Percentiles rank a stretch among this genome's conserved stretches.
Evolutionary conservation across 1,140 invertebrate genomes (phyloP).

Genomic region (Macrobrachium nipponense): DNA sequence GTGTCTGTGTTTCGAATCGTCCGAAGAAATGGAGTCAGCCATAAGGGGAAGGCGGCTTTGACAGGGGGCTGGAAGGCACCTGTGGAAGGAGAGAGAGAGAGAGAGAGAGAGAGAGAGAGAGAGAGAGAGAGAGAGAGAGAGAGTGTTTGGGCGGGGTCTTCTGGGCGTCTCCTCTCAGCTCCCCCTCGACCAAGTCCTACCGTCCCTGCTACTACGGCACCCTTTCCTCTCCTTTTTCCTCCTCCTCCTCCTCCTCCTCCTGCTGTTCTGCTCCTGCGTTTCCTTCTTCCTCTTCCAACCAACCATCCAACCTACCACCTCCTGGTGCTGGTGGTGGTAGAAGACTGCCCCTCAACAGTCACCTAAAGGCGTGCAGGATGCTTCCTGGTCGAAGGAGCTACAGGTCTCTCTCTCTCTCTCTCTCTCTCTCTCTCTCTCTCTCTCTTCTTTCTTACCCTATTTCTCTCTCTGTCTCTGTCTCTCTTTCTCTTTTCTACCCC

Average conservation of each 20-base stretch:
- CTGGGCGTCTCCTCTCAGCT: conserved; percentile 4
- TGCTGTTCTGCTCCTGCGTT: too few species aligned
- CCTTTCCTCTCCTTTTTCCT: conserved; percentile 9
- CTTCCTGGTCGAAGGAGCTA: conserved; percentile 2
- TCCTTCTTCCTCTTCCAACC: too few species aligned
- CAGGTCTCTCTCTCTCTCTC: too few species aligned
- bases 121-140: background rate
- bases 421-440: too few species aligned
- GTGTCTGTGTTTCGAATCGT: background rate
- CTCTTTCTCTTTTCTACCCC: too few species aligned
- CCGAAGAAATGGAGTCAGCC: background rate
- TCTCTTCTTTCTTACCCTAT: too few species aligned
- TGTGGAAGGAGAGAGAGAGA: background rate
- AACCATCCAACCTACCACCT: too few species aligned
- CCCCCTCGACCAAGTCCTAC: background rate
- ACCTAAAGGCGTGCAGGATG: background rate
- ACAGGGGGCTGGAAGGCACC: background rate
- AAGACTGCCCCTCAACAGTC: background rate
- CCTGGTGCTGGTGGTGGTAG: too few species aligned
- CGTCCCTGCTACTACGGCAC: too few species aligned
- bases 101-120: too few species aligned
- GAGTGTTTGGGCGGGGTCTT: conserved; percentile 1
- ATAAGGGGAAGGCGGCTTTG: background rate
- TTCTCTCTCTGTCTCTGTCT: too few species aligned
- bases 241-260: background rate